These are phyloP conservation scores for Amia ocellicauda DNA, from an alignment of 2,113 vertebrate genomes.

Conservation along the genomic window DNA sequence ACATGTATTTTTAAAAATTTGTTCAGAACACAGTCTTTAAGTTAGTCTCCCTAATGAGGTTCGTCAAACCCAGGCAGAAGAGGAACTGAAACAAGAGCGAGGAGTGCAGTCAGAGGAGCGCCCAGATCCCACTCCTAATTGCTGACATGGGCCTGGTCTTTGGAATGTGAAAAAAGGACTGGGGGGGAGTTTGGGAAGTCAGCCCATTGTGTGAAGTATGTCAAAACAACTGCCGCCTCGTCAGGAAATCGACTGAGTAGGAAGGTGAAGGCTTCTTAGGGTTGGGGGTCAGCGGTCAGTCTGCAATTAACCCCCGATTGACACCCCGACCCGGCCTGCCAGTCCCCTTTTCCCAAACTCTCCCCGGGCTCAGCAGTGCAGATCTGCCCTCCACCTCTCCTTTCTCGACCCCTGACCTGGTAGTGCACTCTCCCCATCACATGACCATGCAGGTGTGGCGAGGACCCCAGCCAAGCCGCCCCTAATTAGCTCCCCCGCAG, in stretches of 20 bases:
- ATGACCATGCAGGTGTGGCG: constrained; percentile 75
- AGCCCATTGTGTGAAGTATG: constrained; percentile 59
- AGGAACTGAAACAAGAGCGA: too few species aligned
- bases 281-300: constrained; percentile 49
- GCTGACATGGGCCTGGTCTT: constrained; percentile 16
- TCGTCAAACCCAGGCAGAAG: too few species aligned
- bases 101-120: too few species aligned
- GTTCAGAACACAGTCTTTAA: too few species aligned
- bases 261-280: constrained; percentile 33
- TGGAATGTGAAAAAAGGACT: constrained; percentile 54
- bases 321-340: constrained; percentile 28
- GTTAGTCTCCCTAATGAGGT: too few species aligned
- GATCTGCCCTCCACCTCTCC: constrained; percentile 11
- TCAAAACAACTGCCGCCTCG: constrained; percentile 64
- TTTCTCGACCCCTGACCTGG: constrained; percentile 52
- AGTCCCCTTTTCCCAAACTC: constrained; percentile 8
- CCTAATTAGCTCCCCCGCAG: constrained; percentile 71
- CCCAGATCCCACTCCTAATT: too few species aligned
- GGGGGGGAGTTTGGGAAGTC: constrained; percentile 21
- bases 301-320: constrained; percentile 60
- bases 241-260: constrained; percentile 43
- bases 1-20: too few species aligned
- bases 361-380: not conserved
- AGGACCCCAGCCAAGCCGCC: constrained; percentile 57
- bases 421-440: constrained; percentile 67